These are phyloP conservation scores for Drosophila tsacasi DNA, from an alignment of 1,140 invertebrate species.

Conservation along the genomic window DNA sequence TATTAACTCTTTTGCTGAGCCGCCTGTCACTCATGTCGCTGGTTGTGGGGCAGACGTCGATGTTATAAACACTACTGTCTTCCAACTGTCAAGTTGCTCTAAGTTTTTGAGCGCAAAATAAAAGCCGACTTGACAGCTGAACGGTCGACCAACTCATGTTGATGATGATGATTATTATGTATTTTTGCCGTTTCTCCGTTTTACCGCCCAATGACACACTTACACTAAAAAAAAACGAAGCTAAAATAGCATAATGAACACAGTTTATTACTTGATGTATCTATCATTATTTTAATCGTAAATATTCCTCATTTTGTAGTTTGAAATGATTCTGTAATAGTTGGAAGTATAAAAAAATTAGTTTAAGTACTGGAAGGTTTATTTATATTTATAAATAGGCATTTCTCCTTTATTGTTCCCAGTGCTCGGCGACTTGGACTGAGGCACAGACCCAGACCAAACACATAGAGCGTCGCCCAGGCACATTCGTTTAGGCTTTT, in stretches of 20 bases:
- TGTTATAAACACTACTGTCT: conserved; percentile 83
- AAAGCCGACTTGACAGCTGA: conserved; percentile 81
- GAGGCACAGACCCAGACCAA: conserved; percentile 25
- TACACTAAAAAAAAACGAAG: not conserved
- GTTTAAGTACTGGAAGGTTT: not conserved
- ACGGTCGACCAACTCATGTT: conserved; percentile 57
- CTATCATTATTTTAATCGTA: not conserved
- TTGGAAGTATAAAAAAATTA: not conserved
- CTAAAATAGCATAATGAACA: not conserved
- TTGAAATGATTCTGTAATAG: not conserved
- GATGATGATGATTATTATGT: conserved; percentile 80
- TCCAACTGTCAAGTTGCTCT: conserved; percentile 81
- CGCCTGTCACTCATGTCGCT: conserved; percentile 81
- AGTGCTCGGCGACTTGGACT: conserved; percentile 19
- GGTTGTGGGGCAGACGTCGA: conserved; percentile 46
- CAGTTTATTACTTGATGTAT: not conserved
- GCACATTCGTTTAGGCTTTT: conserved; percentile 82
- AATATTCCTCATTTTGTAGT: no score
- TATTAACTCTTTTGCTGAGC: conserved; percentile 85
- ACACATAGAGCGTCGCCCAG: conserved; percentile 39
- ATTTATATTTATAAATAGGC: not conserved
- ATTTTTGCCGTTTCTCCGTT: conserved; percentile 58
- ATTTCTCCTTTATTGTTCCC: not conserved
- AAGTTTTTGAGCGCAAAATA: conserved; percentile 83
- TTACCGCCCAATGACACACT: conserved; percentile 53